Evolutionary conservation across 35 echinoderm and acorn worm genomes (phyloP).

Genomic region (Apostichopus parvimensis): DNA sequence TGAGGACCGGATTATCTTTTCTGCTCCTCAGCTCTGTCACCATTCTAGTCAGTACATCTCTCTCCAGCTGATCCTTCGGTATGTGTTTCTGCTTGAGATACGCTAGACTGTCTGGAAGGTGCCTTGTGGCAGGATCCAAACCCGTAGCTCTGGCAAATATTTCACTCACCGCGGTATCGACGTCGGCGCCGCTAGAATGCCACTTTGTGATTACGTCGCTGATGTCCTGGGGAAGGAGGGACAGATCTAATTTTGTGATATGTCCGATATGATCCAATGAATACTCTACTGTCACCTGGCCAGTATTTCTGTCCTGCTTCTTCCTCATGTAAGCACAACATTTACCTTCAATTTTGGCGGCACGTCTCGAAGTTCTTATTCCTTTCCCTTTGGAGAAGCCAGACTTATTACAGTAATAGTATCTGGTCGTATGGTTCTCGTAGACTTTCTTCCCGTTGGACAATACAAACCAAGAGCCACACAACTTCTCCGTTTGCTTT

Average conservation of each 20-base stretch:
- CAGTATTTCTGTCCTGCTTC: conserved; percentile 9
- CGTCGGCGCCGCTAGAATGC: not conserved
- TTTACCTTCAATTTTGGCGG: not conserved
- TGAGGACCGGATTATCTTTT: conserved; percentile 8
- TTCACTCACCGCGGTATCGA: not conserved
- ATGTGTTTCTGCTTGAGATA: not conserved
- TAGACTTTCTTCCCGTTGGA: conserved; percentile 15
- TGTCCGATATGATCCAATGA: conserved; percentile 36
- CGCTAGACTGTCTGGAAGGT: not conserved
- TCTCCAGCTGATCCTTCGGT: not conserved
- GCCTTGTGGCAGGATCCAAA: not conserved
- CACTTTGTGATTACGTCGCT: not conserved
- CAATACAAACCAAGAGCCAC: conserved; percentile 19
- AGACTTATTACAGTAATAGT: conserved; percentile 33
- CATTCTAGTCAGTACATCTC: not conserved
- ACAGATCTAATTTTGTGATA: conserved; percentile 3
- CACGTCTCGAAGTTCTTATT: not conserved
- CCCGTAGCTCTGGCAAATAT: not conserved
- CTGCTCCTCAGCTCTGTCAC: not conserved
- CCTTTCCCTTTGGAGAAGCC: conserved; percentile 7
- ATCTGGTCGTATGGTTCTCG: conserved; percentile 2
- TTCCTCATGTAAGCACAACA: conserved; percentile 31
- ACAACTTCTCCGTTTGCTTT: conserved; percentile 18
- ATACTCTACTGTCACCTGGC: conserved; percentile 5
- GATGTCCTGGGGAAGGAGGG: not conserved